Conservation (phyloP, 2,113 vertebrate genomes). For the Pedetes capensis region DNA sequence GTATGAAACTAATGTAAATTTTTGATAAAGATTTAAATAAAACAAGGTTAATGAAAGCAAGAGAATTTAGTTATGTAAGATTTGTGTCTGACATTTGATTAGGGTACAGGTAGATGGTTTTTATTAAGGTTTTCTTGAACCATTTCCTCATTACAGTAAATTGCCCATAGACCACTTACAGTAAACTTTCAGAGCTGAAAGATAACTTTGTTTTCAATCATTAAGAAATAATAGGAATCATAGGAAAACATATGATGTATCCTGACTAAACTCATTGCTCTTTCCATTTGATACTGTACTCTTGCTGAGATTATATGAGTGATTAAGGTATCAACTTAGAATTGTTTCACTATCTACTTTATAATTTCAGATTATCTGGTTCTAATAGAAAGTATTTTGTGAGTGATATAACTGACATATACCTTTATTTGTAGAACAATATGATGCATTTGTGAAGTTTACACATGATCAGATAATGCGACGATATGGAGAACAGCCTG, state of each 20-base stretch:
- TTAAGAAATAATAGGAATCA: slow-evolving; percentile 36
- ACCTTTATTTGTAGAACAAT: slow-evolving; percentile 91
- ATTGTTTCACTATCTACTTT: not conserved
- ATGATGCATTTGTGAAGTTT: slow-evolving; percentile 99
- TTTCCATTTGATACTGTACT: not conserved
- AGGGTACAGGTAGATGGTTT: not conserved
- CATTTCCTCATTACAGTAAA: not conserved
- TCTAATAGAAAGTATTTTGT: not conserved
- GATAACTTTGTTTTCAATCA: not conserved
- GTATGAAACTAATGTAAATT: not conserved
- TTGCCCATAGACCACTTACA: not conserved
- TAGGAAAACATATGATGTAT: too few relatives aligned
- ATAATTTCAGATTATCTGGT: slow-evolving; percentile 31
- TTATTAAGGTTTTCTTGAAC: not conserved
- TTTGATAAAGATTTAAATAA: not conserved
- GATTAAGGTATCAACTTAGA: not conserved
- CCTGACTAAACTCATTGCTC: not conserved
- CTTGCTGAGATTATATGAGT: not conserved
- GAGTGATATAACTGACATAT: not conserved
- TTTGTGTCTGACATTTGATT: not conserved
- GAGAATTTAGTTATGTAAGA: not conserved
- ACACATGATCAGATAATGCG: slow-evolving; percentile 99
- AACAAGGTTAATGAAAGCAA: not conserved
- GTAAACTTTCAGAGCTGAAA: not conserved
- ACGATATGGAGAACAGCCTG: slow-evolving; percentile 98